phyloP scores from a whole-genome alignment of 2,113 vertebrate species.

The Athene noctua region DNA sequence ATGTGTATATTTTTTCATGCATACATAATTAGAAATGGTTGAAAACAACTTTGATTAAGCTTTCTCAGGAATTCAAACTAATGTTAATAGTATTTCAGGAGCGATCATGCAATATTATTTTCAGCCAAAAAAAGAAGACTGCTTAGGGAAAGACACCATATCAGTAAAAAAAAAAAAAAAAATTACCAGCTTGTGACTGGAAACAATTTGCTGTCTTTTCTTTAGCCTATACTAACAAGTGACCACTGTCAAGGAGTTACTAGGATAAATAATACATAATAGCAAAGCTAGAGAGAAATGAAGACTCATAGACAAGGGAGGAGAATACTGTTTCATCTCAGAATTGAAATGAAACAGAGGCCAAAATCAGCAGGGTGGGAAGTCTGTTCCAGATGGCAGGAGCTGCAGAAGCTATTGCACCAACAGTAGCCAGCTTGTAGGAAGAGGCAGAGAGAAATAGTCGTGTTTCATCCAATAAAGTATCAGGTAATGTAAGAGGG shows the following conservation, averaged over 20 bases:
- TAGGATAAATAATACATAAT: conserved; percentile 36
- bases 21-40: conserved; percentile 62
- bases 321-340: conserved; percentile 54
- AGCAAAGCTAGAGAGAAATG: conserved; percentile 25
- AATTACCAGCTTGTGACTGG: neutral
- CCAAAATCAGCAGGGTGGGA: conserved; percentile 59
- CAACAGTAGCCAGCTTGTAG: conserved; percentile 49
- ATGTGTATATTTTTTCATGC: conserved; percentile 38
- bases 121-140: neutral
- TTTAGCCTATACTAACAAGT: conserved; percentile 8
- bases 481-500: conserved; percentile 27
- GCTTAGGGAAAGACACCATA: neutral
- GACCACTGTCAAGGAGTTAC: conserved; percentile 39
- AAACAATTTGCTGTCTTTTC: conserved; percentile 16
- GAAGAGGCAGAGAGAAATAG: conserved; percentile 29
- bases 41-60: conserved; percentile 53
- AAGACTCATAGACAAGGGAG: conserved; percentile 16
- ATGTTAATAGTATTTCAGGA: conserved; percentile 52
- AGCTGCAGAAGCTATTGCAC: conserved; percentile 46
- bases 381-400: conserved; percentile 59
- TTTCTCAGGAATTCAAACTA: conserved; percentile 53
- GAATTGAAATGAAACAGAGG: conserved; percentile 28
- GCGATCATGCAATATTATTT: conserved; percentile 6
- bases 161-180: neutral
- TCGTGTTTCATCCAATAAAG: neutral